Evolutionary conservation across 2,113 vertebrate genomes (phyloP).

Genomic region (Alexandromys fortis): DNA sequence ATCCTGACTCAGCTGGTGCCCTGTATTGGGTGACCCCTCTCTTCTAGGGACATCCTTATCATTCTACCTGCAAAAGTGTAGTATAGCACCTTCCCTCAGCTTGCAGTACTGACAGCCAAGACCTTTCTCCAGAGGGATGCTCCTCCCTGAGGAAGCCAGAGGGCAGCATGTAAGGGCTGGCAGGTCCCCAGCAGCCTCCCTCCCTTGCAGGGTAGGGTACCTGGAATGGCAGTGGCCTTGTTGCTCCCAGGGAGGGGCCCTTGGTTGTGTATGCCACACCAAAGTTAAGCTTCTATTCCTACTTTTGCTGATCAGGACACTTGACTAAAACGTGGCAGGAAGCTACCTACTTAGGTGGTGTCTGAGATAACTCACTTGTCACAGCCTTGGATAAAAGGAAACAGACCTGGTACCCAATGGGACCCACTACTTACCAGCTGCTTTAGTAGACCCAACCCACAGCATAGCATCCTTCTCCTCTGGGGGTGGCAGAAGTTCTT

Average conservation of each 20-base stretch:
- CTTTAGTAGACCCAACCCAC: neutral
- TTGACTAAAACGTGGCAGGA: neutral
- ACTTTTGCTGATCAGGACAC: neutral
- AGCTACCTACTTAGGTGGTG: too few relatives aligned
- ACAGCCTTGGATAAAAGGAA: neutral
- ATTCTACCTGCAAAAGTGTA: neutral
- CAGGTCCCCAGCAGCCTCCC: neutral
- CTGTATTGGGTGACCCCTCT: neutral
- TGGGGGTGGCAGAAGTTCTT: neutral
- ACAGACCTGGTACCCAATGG: neutral
- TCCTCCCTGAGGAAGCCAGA: too few relatives aligned
- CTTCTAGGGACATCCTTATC: too few relatives aligned
- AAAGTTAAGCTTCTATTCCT: neutral
- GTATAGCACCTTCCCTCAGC: too few relatives aligned
- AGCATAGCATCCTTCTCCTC: neutral
- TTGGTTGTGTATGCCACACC: neutral
- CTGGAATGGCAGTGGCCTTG: neutral
- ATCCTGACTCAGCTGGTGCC: too few relatives aligned
- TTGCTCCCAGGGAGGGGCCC: neutral
- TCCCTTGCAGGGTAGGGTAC: neutral
- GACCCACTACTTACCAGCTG: rapidly evolving
- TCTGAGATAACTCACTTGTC: neutral
- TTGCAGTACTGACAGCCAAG: neutral
- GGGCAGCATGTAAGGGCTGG: too few relatives aligned
- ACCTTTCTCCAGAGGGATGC: neutral